Evolutionary conservation across 2,888 invertebrate species (phyloP), one percentile per base, ranked within the genome.

Genomic region (Mesorhabditis spiculigera): DNA sequence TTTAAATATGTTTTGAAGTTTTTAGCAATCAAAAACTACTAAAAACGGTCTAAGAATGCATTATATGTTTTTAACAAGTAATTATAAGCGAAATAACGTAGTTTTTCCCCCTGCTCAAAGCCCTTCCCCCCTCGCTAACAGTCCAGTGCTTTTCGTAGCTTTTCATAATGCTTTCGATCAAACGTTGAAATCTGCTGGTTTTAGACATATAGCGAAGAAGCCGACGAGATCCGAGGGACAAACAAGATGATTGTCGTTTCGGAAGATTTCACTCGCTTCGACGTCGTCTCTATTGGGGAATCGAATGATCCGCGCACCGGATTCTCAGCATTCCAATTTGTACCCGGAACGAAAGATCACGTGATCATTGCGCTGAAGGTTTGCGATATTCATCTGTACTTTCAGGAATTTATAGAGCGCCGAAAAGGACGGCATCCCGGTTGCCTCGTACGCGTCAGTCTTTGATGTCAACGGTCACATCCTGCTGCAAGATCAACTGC

Each of bases 241-340:
- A 93, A 94, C 84, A 89, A 93, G 66, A 88, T 97, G 82, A 90
- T 98, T 70, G 91, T 90, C 1, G 91, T 87, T 10, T 91, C 94
- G 87, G 91, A 91, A 74, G 88, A 90, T 80, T 93, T 97, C 86
- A 89, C 89, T 62, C 88, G 90, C 80, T 88, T 91, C 68, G 88
- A 91, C 88, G 91, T 82, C 8, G 76, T 79, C 28, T 75, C 77
- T 4, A 76, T 77, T 61, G 71, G 71, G 10, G 42, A 71, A 16
- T 71, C 43, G 4, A 64, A 80, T 5, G 87, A 89, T 70, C 90
- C 91, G 3, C 91, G 92, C 6, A 91, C 93, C 85, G 97, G 97
- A 4, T 97, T 93, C 89, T 96, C 97, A n/a, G 94, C 94, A 81
- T 97, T 97, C 88, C 97, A 96, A 88, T 97, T 97, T 87, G 90